Evolutionary conservation across 1,140 invertebrate species (phyloP).

Genomic region (Pseudomyrmex pallidus): DNA sequence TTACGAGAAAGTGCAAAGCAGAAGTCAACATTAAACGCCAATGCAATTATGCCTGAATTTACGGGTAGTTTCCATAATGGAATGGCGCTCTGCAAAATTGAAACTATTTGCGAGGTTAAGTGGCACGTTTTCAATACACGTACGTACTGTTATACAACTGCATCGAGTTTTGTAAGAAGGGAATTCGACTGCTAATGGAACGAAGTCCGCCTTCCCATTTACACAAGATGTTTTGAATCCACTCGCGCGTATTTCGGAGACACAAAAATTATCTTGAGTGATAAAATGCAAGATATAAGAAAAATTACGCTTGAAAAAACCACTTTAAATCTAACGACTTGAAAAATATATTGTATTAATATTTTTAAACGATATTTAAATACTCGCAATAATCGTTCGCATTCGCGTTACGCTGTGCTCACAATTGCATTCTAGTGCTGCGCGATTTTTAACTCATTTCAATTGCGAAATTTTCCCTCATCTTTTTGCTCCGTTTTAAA

Average conservation of each 20-base stretch:
- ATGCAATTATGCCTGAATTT: not conserved
- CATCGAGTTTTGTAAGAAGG: not conserved
- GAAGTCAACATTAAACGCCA: not conserved
- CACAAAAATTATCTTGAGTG: not conserved
- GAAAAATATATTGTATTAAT: no score
- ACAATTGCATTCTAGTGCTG: no score
- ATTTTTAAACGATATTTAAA: no score
- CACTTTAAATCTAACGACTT: no score
- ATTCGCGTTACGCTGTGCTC: no score
- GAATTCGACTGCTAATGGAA: constrained; percentile 7
- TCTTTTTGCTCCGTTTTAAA: not conserved
- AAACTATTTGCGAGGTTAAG: not conserved
- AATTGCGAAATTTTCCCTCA: not conserved
- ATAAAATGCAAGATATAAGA: not conserved
- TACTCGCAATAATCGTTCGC: no score
- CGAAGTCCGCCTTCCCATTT: not conserved
- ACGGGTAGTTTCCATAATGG: not conserved
- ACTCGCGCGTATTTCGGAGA: not conserved
- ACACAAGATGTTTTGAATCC: not conserved
- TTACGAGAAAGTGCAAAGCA: not conserved
- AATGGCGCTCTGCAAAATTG: not conserved
- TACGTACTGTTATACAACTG: not conserved
- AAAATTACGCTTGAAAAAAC: not conserved
- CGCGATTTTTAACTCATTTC: not conserved
- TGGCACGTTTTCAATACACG: not conserved